Conservation (phyloP, 92 coral and sea anemone genomes). For the Epizoanthus ramosus region DNA sequence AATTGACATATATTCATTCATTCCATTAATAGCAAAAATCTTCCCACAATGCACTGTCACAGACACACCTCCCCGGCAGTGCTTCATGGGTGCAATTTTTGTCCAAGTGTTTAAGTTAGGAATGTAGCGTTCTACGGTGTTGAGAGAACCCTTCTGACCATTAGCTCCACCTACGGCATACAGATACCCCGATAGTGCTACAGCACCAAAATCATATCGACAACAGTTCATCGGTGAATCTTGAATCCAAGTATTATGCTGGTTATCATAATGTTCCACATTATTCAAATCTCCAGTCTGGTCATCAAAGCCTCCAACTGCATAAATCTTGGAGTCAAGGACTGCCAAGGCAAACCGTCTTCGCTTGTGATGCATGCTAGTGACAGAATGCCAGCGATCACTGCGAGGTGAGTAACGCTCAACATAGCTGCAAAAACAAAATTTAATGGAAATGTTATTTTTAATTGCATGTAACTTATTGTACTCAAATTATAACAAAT, state of each 20-base stretch:
- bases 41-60: conserved; percentile 94
- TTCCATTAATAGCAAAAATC: conserved; percentile 96
- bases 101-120: conserved; percentile 79
- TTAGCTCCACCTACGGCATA: conserved; percentile 98
- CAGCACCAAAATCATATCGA: conserved; percentile 94
- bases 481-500: too few species aligned
- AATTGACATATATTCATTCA: conserved; percentile 98
- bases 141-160: conserved; percentile 89
- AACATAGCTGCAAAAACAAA: conserved; percentile 71
- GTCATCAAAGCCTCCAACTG: conserved; percentile 98
- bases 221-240: conserved; percentile 83
- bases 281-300: conserved; percentile 81
- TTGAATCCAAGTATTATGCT: conserved; percentile 80
- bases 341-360: conserved; percentile 92
- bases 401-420: conserved; percentile 91
- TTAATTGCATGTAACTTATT: too few species aligned
- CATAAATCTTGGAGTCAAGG: conserved; percentile 74
- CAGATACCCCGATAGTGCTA: conserved; percentile 80
- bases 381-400: conserved; percentile 84
- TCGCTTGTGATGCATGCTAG: conserved; percentile 86
- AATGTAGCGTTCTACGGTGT: conserved; percentile 93
- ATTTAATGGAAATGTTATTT: too few species aligned
- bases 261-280: conserved; percentile 80
- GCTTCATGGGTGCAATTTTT: conserved; percentile 83
- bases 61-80: conserved; percentile 92